phyloP scores from a whole-genome alignment of 2,113 vertebrate genomes.

The Ochotona princeps region DNA sequence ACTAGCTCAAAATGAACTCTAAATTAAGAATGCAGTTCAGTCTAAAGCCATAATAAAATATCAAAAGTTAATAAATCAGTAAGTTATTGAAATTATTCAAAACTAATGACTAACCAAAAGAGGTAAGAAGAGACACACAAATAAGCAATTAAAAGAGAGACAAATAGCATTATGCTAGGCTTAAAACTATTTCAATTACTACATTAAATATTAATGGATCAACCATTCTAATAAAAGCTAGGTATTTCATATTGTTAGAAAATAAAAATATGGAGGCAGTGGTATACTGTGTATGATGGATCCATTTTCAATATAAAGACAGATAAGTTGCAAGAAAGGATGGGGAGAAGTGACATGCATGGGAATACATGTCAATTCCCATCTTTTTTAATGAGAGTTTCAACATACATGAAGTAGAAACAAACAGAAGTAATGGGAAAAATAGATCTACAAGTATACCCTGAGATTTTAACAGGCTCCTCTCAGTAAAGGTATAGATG shows the following conservation, averaged over 20 bases:
- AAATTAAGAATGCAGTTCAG: neutral
- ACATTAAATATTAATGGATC: neutral
- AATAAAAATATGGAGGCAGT: neutral
- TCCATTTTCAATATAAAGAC: neutral
- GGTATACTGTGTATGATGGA: neutral
- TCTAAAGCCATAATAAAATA: neutral
- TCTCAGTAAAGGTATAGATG: neutral
- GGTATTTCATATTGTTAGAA: neutral
- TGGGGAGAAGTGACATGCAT: neutral
- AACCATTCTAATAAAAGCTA: neutral
- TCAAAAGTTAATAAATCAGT: neutral
- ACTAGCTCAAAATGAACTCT: neutral
- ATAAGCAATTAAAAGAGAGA: neutral
- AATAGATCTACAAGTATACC: neutral
- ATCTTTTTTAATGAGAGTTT: too few relatives aligned
- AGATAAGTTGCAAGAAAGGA: neutral
- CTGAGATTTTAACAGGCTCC: neutral
- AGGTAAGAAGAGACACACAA: neutral
- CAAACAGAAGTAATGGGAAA: constrained; percentile 2
- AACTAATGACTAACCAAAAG: neutral
- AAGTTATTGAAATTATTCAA: neutral
- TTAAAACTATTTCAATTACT: neutral
- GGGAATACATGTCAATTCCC: too few relatives aligned
- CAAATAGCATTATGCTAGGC: neutral
- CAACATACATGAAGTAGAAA: too few relatives aligned